Evolutionary conservation across 2,888 invertebrate genomes (phyloP), one percentile per base, ranked within the genome.

Genomic region (Spodoptera exigua): DNA sequence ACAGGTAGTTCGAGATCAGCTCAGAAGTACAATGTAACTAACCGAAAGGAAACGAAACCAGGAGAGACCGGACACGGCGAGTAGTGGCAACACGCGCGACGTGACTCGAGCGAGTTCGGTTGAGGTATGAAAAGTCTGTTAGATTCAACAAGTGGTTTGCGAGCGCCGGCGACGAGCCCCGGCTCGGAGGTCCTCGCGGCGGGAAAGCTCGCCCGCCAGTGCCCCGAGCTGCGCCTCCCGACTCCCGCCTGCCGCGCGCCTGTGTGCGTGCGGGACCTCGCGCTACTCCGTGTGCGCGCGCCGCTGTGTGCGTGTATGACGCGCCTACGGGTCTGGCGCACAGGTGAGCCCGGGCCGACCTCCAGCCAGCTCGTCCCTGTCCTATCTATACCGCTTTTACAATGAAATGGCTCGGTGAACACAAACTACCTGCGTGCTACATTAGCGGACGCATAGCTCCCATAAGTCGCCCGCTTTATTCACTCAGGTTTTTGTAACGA

Each of bases 141-240:
- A 81, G 86, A 91, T 89, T 93, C 93, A 93, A 93, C 93, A 93
- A 93, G 93, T 93, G 93, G 91, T 86, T 87, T 80, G 84, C 81
- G 78, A 78, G 64, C 85, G 87, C 88, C 87, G 89, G 89, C 90
- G 88, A 73, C 86, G 88, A 86, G 87, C 86, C 76, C 74, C 83
- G 69, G 76, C 69, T 72, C 76, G 80, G 76, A 85, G 84, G 81
- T 84, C 89, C 89, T 84, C 86, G 82, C 93, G 89, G 89, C 91
- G 92, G 90, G 89, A 91, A 87, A 82, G 90, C 89, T 92, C 85
- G 90, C 90, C 93, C 93, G 93, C 93, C 91, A 90, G 80, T 93
- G 93, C 78, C 82, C 79, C 79, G 81, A 80, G 79, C 79, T 74
- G 72, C 73, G 68, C 83, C 84, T 66, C 71, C 77, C 80, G 80